A percentile compares a stretch with the other conserved stretches of the same genome.
These are phyloP conservation scores for Dastarcus helophoroides DNA, from an alignment of 2,888 invertebrate genomes.

Conservation along the genomic window DNA sequence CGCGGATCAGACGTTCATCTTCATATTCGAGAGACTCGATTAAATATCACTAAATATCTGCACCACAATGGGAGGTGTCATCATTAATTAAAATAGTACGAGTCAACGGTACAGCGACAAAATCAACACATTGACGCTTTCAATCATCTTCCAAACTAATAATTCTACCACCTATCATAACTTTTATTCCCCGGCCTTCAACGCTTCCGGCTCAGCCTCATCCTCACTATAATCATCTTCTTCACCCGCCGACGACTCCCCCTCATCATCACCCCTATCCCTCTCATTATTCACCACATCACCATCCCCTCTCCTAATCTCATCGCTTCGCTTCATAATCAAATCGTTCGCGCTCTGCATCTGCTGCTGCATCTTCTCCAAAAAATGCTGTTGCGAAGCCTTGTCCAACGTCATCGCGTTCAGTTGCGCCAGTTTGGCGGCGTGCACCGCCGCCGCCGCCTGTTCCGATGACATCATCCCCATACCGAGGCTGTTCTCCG, in stretches of 20 bases:
- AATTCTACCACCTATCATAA: constrained; percentile 10
- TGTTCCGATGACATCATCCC: constrained; percentile 51
- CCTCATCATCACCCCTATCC: constrained; percentile 40
- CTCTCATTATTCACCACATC: constrained; percentile 42
- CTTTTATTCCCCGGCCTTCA: constrained; percentile 37
- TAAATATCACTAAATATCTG: too few relatives aligned
- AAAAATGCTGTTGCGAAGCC: constrained; percentile 45
- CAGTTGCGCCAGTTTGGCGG: constrained; percentile 67
- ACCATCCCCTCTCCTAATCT: constrained; percentile 39
- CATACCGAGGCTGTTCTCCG: constrained; percentile 67
- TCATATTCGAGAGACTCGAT: too few relatives aligned
- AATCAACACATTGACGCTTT: constrained; percentile 5
- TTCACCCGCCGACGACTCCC: constrained; percentile 42
- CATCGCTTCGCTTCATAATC: constrained; percentile 43
- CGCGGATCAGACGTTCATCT: too few relatives aligned
- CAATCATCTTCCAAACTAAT: background rate
- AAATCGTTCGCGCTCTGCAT: constrained; percentile 45
- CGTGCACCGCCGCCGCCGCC: constrained; percentile 60
- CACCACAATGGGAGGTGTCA: too few relatives aligned
- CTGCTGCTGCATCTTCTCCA: constrained; percentile 54
- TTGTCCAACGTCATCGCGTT: constrained; percentile 49
- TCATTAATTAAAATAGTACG: too few relatives aligned
- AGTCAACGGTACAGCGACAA: too few relatives aligned
- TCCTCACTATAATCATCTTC: constrained; percentile 44
- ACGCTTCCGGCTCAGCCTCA: constrained; percentile 37